Conservation (phyloP, 2,113 vertebrate species). For the Herpetotheres cachinnans region DNA sequence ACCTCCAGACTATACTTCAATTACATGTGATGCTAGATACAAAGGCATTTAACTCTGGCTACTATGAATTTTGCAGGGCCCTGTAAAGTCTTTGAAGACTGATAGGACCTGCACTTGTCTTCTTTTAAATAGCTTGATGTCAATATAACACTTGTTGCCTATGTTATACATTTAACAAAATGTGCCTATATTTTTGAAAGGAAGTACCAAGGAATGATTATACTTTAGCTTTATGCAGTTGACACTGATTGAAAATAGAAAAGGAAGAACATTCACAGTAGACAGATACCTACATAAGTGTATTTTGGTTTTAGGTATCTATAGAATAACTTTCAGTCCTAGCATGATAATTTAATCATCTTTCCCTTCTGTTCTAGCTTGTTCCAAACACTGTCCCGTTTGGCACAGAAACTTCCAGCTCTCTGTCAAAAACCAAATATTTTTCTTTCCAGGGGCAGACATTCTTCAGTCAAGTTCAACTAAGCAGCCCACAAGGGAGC, state of each 20-base stretch:
- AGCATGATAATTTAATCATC: background rate
- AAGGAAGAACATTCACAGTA: background rate
- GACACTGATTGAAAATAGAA: background rate
- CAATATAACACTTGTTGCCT: background rate
- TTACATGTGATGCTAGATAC: background rate
- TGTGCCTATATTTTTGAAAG: background rate
- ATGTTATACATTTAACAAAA: background rate
- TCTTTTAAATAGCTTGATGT: background rate
- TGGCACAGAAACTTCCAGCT: constrained; percentile 33
- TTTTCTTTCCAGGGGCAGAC: constrained; percentile 55
- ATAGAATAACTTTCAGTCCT: background rate
- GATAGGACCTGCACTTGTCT: background rate
- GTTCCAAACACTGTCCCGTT: constrained; percentile 28
- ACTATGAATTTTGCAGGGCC: background rate
- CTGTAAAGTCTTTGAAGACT: background rate
- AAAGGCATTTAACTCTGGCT: background rate
- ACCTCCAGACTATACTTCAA: background rate
- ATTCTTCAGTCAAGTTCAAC: constrained; percentile 55
- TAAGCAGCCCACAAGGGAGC: constrained; percentile 32
- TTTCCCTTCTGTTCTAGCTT: background rate
- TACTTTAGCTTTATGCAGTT: background rate
- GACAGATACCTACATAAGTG: background rate
- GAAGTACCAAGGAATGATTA: background rate
- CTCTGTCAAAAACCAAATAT: constrained; percentile 59
- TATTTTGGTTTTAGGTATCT: background rate